A percentile compares a stretch with the other conserved stretches of the same genome.
phyloP scores from a whole-genome alignment of 2,797 vertebrate species.

The Sciurus vulgaris region DNA sequence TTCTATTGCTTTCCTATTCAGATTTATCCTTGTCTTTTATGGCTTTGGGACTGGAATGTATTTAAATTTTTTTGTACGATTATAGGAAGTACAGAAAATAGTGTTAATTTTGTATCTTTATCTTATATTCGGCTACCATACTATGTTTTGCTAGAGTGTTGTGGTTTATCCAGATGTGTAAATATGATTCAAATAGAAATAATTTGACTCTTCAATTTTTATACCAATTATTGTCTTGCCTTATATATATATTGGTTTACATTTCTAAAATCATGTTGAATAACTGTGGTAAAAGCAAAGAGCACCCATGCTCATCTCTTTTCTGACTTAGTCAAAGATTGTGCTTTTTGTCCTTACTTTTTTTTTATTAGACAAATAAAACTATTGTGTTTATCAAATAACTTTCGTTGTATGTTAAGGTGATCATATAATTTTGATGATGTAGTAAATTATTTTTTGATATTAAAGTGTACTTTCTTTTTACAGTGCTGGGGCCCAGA shows the following conservation, averaged over 20 bases:
- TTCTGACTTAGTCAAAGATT: too few relatives aligned
- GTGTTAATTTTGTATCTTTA: background rate
- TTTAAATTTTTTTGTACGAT: background rate
- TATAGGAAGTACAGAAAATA: background rate
- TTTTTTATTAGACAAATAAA: background rate
- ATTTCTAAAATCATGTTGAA: background rate
- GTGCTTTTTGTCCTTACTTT: background rate
- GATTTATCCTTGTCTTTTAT: background rate
- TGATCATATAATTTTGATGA: too few relatives aligned
- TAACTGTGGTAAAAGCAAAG: too few relatives aligned
- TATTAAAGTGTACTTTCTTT: background rate
- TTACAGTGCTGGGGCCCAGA: background rate
- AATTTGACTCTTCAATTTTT: background rate
- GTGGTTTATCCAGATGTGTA: background rate
- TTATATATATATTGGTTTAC: background rate
- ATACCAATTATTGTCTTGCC: background rate
- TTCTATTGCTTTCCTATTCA: background rate
- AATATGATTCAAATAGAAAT: background rate
- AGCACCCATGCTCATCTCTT: background rate
- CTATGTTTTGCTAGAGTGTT: background rate
- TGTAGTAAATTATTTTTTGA: background rate
- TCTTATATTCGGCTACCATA: background rate
- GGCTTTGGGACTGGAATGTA: background rate
- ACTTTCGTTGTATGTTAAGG: background rate
- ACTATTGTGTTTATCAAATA: background rate